Conservation (phyloP, 2,888 invertebrate species). For the Plebejus anna region DNA sequence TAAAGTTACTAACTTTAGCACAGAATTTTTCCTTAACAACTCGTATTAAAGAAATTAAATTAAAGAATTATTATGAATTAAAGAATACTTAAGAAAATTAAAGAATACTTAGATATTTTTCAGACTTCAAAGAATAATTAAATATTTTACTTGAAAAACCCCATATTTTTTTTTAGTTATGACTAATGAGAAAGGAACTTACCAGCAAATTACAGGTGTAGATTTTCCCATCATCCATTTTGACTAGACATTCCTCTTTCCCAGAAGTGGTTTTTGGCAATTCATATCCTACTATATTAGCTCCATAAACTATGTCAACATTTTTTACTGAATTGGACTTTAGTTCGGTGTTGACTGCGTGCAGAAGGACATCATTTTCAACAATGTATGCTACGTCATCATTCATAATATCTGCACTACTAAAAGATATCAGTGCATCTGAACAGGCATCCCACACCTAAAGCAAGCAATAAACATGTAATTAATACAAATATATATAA, state of each 20-base stretch:
- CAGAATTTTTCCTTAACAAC: too few relatives aligned
- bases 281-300: slow-evolving; percentile 83
- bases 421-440: slow-evolving; percentile 92
- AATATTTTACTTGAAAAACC: too few relatives aligned
- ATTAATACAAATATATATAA: neutral
- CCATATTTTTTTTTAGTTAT: neutral
- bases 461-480: slow-evolving; percentile 35
- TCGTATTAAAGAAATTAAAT: too few relatives aligned
- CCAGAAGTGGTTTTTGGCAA: slow-evolving; percentile 66
- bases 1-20: too few relatives aligned
- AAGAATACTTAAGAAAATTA: too few relatives aligned
- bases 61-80: too few relatives aligned
- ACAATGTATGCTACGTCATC: slow-evolving; percentile 94
- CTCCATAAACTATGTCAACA: slow-evolving; percentile 84
- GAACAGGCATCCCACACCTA: slow-evolving; percentile 97
- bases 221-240: slow-evolving; percentile 81
- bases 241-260: slow-evolving; percentile 61
- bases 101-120: too few relatives aligned
- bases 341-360: slow-evolving; percentile 84
- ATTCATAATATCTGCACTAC: slow-evolving; percentile 82
- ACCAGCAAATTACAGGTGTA: slow-evolving; percentile 85
- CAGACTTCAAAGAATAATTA: too few relatives aligned
- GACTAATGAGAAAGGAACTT: slow-evolving; percentile 54
- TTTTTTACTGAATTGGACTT: slow-evolving; percentile 64
- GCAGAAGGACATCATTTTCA: slow-evolving; percentile 93